Base-by-base conservation (phyloP, 2,797 vertebrate species). In the Corythornis leucogaster region DNA sequence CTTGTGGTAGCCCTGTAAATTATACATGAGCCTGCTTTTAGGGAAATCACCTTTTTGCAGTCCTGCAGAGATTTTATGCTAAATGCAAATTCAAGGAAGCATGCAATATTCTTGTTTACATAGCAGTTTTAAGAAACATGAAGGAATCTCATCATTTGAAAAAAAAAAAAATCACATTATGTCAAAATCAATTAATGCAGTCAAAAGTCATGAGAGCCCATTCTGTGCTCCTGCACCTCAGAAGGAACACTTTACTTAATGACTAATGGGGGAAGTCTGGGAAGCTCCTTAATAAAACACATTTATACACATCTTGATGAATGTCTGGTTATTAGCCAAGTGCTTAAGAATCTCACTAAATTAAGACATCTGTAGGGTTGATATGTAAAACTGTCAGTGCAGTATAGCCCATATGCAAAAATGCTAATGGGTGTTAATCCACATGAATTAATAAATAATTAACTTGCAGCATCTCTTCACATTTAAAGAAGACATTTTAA, bases 381-480 rank as follows among this genome's bases (percentile, higher is more conserved):
- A 70, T 54, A 85, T 54, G 25, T 33, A 84, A 81, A 92, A 38
- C 43, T 80, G 51, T 43, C 45, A 76, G 33, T 89, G 18, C 53
- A 68, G 61, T n/a, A 66, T 9, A 85, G 48, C 15, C 67, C n/a
- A 50, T 66, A 87, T 63, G 89, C 1, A 85, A 81, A 95, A 92
- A 86, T 81, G 63, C 59, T 91, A 92, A 92, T 76, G 24, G 6
- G 10, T 53, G 76, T 86, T 90, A 90, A 43, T 26, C 12, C 51
- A 80, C 15, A 25, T 19, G 54, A 71, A 83, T 66, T 83, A 91
- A 89, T 75, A 85, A 89, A 85, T 81, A 93, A 88, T 81, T 87
- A 88, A 70, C 38, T 69, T 25, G 63, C 31, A 87, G 70, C 22
- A 74, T 81, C 58, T 73, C 74, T 59, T 89, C 69, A 43, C 28